phyloP scores from a whole-genome alignment of 2,113 vertebrate genomes.

The Pholis gunnellus region DNA sequence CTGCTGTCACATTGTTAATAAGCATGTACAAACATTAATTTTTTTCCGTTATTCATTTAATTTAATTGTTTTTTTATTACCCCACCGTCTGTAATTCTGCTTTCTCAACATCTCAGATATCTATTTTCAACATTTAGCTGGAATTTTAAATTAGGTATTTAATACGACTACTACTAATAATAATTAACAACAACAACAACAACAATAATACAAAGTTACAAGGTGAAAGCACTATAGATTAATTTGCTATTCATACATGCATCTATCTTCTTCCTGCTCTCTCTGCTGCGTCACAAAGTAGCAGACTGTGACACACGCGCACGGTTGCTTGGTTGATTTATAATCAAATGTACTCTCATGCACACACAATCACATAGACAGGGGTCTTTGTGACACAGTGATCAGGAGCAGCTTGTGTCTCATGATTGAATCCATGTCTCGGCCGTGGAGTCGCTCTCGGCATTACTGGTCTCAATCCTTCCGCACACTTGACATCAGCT shows the following conservation, averaged over 20 bases:
- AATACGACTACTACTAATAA: not conserved
- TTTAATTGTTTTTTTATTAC: constrained; percentile 21
- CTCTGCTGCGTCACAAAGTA: constrained; percentile 1
- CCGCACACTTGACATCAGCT: constrained; percentile 37
- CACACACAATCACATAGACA: constrained; percentile 23
- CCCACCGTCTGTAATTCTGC: not conserved
- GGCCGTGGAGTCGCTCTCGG: constrained; percentile 20
- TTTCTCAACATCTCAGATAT: constrained; percentile 1
- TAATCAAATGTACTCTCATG: constrained; percentile 21
- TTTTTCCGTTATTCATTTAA: constrained; percentile 9
- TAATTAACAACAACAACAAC: not conserved
- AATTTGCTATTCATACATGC: not conserved
- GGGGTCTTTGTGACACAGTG: constrained; percentile 30
- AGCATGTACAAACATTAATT: constrained; percentile 6
- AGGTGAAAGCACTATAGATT: not conserved
- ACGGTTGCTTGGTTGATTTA: constrained; percentile 6
- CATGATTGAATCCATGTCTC: constrained; percentile 44
- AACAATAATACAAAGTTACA: not conserved
- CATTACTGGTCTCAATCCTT: constrained; percentile 6
- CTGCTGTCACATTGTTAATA: constrained; percentile 6
- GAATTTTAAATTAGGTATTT: not conserved
- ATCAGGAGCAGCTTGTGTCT: constrained; percentile 27
- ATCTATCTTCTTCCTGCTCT: not conserved
- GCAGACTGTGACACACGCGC: constrained; percentile 30
- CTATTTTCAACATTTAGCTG: not conserved